Evolutionary conservation across 92 coral and sea anemone genomes (phyloP).

Genomic region (Heteractis magnifica): DNA sequence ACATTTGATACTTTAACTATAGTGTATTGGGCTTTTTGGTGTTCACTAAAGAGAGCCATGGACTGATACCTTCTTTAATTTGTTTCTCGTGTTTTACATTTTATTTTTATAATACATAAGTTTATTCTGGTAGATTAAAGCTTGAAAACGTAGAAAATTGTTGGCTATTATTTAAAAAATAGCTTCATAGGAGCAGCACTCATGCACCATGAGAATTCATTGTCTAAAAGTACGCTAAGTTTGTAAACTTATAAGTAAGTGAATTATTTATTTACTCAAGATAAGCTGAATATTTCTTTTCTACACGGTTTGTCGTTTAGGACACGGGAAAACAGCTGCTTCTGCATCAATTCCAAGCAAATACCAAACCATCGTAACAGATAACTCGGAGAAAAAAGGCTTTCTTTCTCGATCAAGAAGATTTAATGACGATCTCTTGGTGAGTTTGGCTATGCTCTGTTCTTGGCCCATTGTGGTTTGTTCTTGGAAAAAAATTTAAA

Average conservation of each 20-base stretch:
- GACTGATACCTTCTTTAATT: background rate
- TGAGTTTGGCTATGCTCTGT: constrained; percentile 20
- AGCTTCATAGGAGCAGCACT: no score
- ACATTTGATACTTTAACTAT: background rate
- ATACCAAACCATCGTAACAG: constrained; percentile 87
- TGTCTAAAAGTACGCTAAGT: no score
- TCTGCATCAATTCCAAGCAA: constrained; percentile 95
- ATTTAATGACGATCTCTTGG: constrained; percentile 57
- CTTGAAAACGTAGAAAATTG: no score
- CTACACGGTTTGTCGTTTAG: constrained; percentile 23
- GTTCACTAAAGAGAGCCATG: background rate
- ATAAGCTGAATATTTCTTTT: no score
- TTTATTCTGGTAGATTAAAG: no score
- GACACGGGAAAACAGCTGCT: constrained; percentile 96
- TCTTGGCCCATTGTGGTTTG: background rate
- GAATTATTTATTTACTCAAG: no score
- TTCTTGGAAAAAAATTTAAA: no score
- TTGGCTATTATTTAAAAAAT: no score
- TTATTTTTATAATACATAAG: no score
- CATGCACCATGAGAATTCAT: no score
- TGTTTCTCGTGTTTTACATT: no score
- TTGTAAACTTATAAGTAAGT: no score
- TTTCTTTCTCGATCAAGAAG: constrained; percentile 82
- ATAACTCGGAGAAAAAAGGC: constrained; percentile 93
- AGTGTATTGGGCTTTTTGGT: background rate